A percentile compares a stretch with the other conserved stretches of the same genome.
These are phyloP conservation scores for Tetragonula clypearis DNA, from an alignment of 1,140 invertebrate genomes.

Conservation along the genomic window DNA sequence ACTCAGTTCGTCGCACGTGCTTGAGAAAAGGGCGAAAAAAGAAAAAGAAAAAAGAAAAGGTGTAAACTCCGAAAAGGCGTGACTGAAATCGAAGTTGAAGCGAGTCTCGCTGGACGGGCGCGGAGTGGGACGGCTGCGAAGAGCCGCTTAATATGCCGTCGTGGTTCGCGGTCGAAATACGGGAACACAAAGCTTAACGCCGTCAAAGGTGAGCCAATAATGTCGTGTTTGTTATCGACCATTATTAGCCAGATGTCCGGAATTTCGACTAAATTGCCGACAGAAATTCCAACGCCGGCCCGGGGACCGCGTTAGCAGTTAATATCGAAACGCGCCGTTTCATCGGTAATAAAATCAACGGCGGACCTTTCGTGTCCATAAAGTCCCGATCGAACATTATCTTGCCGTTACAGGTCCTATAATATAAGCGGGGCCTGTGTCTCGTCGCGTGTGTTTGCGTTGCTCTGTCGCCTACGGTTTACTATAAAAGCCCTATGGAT, in stretches of 20 bases:
- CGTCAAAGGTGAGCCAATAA: slow-evolving; percentile 51
- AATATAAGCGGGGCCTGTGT: background rate
- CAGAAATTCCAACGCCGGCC: slow-evolving; percentile 29
- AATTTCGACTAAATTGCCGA: slow-evolving; percentile 52
- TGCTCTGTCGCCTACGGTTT: background rate
- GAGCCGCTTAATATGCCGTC: slow-evolving; percentile 14
- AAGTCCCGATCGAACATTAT: slow-evolving; percentile 22
- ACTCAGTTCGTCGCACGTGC: background rate
- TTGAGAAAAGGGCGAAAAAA: background rate
- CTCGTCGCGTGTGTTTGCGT: background rate
- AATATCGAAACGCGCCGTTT: slow-evolving; percentile 41
- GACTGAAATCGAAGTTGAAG: background rate
- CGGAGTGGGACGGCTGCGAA: background rate
- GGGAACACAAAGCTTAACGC: slow-evolving; percentile 36
- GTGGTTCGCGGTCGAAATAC: slow-evolving; percentile 34
- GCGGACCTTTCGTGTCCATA: slow-evolving; percentile 5
- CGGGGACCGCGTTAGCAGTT: slow-evolving; percentile 33
- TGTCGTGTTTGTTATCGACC: slow-evolving; percentile 48
- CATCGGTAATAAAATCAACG: slow-evolving; percentile 38
- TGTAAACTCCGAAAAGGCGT: background rate
- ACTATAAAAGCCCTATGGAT: background rate
- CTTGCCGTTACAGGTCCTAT: slow-evolving; percentile 10
- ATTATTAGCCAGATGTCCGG: slow-evolving; percentile 49
- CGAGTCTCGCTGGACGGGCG: background rate
- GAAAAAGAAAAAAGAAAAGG: background rate